Conservation (phyloP, 1,140 invertebrate genomes). For the Ceratoteleas bidentatus region DNA sequence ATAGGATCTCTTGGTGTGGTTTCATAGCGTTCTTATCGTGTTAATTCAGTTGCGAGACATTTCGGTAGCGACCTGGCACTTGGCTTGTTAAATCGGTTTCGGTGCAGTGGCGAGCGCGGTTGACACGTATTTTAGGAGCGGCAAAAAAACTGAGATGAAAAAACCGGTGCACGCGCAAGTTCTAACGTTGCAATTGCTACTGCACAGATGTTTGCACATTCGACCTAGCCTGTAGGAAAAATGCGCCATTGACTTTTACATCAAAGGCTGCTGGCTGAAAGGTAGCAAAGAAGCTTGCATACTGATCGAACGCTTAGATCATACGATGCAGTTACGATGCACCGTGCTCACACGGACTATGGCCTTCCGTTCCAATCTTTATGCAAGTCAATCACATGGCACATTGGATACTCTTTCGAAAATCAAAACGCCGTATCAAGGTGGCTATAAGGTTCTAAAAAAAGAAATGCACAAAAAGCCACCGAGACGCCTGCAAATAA, state of each 20-base stretch:
- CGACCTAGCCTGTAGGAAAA: constrained; percentile 77
- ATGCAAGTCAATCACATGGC: constrained; percentile 68
- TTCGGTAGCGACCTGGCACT: constrained; percentile 29
- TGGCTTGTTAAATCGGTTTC: constrained; percentile 34
- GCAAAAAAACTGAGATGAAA: constrained; percentile 24
- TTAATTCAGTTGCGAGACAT: constrained; percentile 70
- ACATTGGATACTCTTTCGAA: constrained; percentile 70
- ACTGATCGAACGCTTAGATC: constrained; percentile 77
- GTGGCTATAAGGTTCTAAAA: constrained; percentile 66
- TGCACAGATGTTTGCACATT: constrained; percentile 68
- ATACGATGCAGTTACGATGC: constrained; percentile 77
- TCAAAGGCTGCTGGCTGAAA: constrained; percentile 80
- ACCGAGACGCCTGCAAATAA: constrained; percentile 54
- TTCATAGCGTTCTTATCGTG: constrained; percentile 80
- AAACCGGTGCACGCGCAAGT: constrained; percentile 51
- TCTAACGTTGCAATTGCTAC: constrained; percentile 68
- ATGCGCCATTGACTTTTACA: constrained; percentile 80
- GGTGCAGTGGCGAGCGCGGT: constrained; percentile 3
- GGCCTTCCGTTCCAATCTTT: constrained; percentile 65
- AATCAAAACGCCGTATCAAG: constrained; percentile 66
- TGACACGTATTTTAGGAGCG: constrained; percentile 28
- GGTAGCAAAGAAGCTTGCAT: constrained; percentile 78
- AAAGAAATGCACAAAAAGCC: constrained; percentile 61
- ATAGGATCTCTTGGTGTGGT: constrained; percentile 81
- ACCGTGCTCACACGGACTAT: constrained; percentile 72